phyloP scores from a whole-genome alignment of 2,888 invertebrate species.

The Phyllotreta striolata region DNA sequence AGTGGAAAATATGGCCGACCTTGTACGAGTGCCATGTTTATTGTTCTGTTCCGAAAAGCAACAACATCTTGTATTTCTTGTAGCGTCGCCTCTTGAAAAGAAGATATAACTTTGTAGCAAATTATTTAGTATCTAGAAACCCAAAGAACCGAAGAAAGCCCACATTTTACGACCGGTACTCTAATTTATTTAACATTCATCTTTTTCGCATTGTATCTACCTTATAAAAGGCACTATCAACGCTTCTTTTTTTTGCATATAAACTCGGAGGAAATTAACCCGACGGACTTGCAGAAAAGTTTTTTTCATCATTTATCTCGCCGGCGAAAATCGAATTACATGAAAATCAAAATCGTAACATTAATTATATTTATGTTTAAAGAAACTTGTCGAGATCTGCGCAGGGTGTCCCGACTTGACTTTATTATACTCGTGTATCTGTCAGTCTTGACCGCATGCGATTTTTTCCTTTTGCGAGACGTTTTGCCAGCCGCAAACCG shows the following conservation, averaged over 20 bases:
- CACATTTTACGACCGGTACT: slow-evolving; percentile 12
- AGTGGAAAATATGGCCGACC: slow-evolving; percentile 52
- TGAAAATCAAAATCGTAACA: slow-evolving; percentile 28
- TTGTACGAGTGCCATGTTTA: slow-evolving; percentile 50
- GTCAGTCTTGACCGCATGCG: slow-evolving; percentile 31
- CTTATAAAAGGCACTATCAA: not conserved
- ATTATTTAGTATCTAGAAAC: slow-evolving; percentile 49
- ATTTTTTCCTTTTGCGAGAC: slow-evolving; percentile 20
- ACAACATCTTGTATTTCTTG: slow-evolving; percentile 50
- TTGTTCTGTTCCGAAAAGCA: slow-evolving; percentile 49
- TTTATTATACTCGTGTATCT: slow-evolving; percentile 35
- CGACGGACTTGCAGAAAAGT: slow-evolving; percentile 11
- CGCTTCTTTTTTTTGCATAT: not conserved
- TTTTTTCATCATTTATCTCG: slow-evolving; percentile 13
- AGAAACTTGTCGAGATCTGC: slow-evolving; percentile 29
- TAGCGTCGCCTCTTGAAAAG: slow-evolving; percentile 47
- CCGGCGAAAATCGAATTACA: slow-evolving; percentile 28
- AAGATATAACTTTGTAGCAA: slow-evolving; percentile 54
- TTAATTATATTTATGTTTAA: slow-evolving; percentile 33
- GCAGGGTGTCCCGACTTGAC: slow-evolving; percentile 31
- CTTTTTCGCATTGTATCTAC: not conserved
- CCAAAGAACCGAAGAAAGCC: slow-evolving; percentile 31
- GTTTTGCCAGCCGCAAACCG: slow-evolving; percentile 29
- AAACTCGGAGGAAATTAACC: no score
- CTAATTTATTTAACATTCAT: not conserved